These are phyloP conservation scores for Drosophila nr. perissopoda DNA, from an alignment of 2,888 invertebrate species.

Conservation along the genomic window DNA sequence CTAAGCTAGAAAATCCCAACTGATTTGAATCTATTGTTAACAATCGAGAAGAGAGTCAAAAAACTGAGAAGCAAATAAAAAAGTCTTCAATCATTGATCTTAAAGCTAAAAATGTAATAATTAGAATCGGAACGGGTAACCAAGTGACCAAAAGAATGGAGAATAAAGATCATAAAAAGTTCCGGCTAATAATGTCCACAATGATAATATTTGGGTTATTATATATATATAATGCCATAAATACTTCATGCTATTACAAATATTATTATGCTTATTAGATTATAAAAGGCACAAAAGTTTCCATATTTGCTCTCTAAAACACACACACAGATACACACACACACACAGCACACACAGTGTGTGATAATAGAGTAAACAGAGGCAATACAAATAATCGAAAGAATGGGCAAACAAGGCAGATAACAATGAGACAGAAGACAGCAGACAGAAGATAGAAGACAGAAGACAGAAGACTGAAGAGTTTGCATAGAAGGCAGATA, in stretches of 20 bases:
- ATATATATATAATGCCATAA: conserved; percentile 7
- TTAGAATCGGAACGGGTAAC: neutral
- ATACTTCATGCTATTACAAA: conserved; percentile 2
- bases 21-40: neutral
- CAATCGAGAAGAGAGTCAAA: neutral
- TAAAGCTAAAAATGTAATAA: neutral
- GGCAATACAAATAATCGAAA: conserved; percentile 31
- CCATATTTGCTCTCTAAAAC: neutral
- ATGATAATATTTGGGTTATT: conserved; percentile 6
- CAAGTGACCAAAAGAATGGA: neutral
- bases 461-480: neutral
- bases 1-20: neutral
- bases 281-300: neutral
- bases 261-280: neutral
- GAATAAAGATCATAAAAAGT: neutral
- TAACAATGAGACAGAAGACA: conserved; percentile 5
- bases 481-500: conserved; percentile 7
- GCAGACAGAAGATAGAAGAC: conserved; percentile 9
- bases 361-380: conserved; percentile 20
- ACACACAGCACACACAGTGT: neutral
- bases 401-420: conserved; percentile 35
- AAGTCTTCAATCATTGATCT: neutral
- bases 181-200: neutral
- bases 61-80: neutral
- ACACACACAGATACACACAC: neutral